Percentiles rank a stretch among this genome's conserved stretches.
Evolutionary conservation across 2,113 vertebrate genomes (phyloP).

Genomic region (Triplophysa siluroides): DNA sequence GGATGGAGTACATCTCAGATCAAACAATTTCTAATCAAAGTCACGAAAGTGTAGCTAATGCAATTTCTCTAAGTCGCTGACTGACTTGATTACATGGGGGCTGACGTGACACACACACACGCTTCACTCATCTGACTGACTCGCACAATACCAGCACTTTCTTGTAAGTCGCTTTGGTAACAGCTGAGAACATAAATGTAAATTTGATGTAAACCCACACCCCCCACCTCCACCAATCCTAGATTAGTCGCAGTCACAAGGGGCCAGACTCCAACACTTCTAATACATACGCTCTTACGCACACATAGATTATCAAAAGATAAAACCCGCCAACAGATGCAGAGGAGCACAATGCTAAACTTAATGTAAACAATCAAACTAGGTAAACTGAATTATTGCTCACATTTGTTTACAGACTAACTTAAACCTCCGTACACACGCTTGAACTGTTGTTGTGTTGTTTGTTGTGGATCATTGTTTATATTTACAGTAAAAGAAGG

Average conservation of each 20-base stretch:
- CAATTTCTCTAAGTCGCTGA: constrained; percentile 84
- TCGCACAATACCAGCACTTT: constrained; percentile 19
- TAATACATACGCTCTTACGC: background rate
- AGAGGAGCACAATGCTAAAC: background rate
- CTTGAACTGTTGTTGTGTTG: background rate
- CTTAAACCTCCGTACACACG: background rate
- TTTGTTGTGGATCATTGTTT: constrained; percentile 1
- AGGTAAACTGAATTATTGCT: background rate
- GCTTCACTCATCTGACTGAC: constrained; percentile 19
- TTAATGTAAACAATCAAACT: background rate
- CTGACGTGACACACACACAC: constrained; percentile 12
- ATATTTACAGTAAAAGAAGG: background rate
- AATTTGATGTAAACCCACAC: constrained; percentile 10
- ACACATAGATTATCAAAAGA: constrained; percentile 20
- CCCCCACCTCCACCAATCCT: constrained; percentile 61
- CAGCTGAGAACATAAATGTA: constrained; percentile 29
- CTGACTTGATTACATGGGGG: constrained; percentile 77
- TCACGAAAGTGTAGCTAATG: constrained; percentile 80
- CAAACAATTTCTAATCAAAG: constrained; percentile 79
- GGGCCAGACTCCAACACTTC: constrained; percentile 17
- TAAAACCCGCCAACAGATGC: background rate
- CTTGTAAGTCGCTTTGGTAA: constrained; percentile 17
- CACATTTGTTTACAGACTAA: background rate
- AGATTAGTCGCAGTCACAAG: constrained; percentile 62
- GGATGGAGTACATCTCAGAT: constrained; percentile 70